A percentile compares a stretch with the other conserved stretches of the same genome.
Evolutionary conservation across 2,113 vertebrate species (phyloP).

Genomic region (Anoura caudifer): DNA sequence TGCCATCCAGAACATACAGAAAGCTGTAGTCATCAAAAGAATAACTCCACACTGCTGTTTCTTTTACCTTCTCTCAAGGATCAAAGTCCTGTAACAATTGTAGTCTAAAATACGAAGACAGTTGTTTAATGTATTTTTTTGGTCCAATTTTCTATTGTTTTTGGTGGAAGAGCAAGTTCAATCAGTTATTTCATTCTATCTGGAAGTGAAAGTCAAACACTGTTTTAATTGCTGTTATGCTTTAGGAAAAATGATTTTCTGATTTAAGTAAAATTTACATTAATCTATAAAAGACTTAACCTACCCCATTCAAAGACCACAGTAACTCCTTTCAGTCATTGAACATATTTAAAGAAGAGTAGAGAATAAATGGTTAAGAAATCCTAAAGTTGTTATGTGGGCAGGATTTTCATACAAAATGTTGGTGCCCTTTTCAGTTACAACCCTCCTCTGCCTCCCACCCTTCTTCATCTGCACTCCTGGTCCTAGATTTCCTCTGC

Average conservation of each 20-base stretch:
- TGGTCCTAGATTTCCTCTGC: background rate
- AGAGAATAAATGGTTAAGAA: slow-evolving; percentile 4
- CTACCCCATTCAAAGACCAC: background rate
- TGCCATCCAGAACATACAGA: background rate
- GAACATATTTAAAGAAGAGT: background rate
- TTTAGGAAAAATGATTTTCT: background rate
- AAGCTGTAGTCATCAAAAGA: background rate
- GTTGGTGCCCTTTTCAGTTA: background rate
- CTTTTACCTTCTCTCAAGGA: background rate
- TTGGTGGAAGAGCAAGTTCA: background rate
- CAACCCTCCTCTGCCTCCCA: background rate
- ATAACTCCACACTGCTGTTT: background rate
- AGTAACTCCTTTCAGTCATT: background rate
- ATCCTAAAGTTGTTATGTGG: background rate
- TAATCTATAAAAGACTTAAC: background rate
- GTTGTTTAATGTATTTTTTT: background rate
- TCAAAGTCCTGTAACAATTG: background rate
- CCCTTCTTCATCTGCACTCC: background rate
- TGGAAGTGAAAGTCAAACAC: background rate
- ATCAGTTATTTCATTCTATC: background rate
- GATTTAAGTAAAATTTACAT: background rate
- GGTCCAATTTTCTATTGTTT: background rate
- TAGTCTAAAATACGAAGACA: background rate
- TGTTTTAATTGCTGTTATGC: background rate
- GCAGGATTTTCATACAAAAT: background rate